A percentile compares a stretch with the other conserved stretches of the same genome.
Conservation (phyloP, 2,888 invertebrate genomes). For the Tipula helvola region DNA sequence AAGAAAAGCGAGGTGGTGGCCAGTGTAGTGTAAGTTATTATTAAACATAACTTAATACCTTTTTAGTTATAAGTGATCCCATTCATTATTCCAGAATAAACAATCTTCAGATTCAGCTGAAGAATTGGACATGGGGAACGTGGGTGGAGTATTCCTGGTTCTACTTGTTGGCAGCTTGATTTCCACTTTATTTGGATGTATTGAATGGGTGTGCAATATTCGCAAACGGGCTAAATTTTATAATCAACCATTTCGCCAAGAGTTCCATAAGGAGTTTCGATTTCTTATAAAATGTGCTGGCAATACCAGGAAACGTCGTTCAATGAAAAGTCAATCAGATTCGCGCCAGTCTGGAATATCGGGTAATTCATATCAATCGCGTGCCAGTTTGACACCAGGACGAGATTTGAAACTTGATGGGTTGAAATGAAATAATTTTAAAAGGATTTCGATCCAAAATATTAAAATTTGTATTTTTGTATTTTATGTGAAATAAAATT, state of each 20-base stretch:
- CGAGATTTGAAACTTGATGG: not conserved
- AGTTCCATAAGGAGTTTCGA: conserved; percentile 48
- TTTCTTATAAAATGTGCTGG: conserved; percentile 54
- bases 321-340: conserved; percentile 18
- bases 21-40: conserved; percentile 47
- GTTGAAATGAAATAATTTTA: not conserved
- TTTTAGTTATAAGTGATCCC: not conserved
- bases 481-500: not conserved
- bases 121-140: conserved; percentile 48
- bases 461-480: not conserved
- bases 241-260: conserved; percentile 43
- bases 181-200: conserved; percentile 29
- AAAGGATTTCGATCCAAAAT: not conserved
- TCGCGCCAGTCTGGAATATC: conserved; percentile 8
- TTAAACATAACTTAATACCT: not conserved
- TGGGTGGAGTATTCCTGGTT: conserved; percentile 51
- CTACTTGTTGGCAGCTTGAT: conserved; percentile 39
- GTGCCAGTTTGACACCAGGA: not conserved
- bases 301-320: conserved; percentile 48
- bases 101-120: conserved; percentile 31
- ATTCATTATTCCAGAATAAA: conserved; percentile 17
- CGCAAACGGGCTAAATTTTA: conserved; percentile 26
- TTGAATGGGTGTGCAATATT: conserved; percentile 29
- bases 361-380: not conserved
- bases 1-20: conserved; percentile 64